Evolutionary conservation across 2,797 vertebrate genomes (phyloP).

Genomic region (Anniella stebbinsi): DNA sequence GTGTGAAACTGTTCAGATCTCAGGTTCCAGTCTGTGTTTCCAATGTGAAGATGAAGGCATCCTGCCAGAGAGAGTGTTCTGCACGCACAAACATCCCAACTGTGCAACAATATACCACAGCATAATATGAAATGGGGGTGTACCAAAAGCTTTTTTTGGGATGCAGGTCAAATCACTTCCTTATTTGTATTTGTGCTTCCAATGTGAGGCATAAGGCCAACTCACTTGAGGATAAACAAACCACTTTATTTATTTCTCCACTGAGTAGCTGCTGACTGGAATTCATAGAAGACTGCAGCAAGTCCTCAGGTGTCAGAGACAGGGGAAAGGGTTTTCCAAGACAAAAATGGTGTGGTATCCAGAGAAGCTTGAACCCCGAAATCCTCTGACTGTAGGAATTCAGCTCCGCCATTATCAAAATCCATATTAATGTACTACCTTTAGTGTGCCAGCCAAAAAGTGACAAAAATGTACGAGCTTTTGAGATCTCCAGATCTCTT

Average conservation of each 20-base stretch:
- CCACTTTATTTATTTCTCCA: no score
- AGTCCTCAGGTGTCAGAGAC: background rate
- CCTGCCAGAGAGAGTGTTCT: background rate
- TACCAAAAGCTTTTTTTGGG: background rate
- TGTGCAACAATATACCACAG: background rate
- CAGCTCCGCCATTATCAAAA: background rate
- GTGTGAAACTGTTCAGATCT: background rate
- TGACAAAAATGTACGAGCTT: background rate
- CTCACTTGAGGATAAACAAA: background rate
- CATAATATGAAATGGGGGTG: background rate
- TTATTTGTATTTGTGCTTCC: background rate
- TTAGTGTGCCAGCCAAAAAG: no score
- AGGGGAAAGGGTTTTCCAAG: background rate
- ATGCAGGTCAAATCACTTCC: background rate
- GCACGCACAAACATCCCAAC: background rate
- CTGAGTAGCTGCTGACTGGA: no score
- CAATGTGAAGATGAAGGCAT: background rate
- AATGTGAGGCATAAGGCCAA: background rate
- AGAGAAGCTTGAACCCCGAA: background rate
- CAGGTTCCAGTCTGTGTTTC: background rate
- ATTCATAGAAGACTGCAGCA: background rate
- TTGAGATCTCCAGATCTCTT: no score
- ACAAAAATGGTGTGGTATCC: background rate
- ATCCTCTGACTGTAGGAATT: background rate
- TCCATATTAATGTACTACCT: background rate